Percentiles rank a stretch among this genome's conserved stretches.
Conservation (phyloP, 2,113 vertebrate species). For the Leucopsar rothschildi region DNA sequence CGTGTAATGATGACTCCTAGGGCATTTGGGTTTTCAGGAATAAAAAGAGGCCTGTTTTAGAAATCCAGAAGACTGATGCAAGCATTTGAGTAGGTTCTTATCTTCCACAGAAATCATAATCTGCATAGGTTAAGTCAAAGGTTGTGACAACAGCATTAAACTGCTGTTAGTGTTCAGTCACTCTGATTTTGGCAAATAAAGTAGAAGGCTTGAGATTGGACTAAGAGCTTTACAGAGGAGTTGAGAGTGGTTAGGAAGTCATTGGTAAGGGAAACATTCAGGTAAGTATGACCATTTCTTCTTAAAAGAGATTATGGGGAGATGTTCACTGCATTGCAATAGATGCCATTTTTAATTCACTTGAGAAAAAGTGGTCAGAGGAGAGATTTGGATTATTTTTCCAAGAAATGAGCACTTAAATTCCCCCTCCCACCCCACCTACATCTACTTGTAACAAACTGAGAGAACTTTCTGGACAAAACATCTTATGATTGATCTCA, state of each 20-base stretch:
- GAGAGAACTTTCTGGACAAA: constrained; percentile 54
- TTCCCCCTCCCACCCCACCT: not conserved
- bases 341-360: not conserved
- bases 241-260: not conserved
- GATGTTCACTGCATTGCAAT: not conserved
- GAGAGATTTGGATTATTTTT: not conserved
- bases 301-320: not conserved
- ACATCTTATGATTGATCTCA: constrained; percentile 2
- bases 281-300: constrained; percentile 49
- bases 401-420: not conserved
- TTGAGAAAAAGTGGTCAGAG: not conserved
- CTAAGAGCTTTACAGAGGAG: not conserved
- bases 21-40: not conserved
- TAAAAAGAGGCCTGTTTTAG: not conserved
- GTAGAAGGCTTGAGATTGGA: not conserved
- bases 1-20: not conserved
- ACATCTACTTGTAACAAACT: constrained; percentile 5
- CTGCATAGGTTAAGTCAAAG: not conserved
- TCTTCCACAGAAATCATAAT: not conserved
- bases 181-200: not conserved
- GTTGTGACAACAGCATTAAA: not conserved
- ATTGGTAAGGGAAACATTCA: not conserved
- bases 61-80: not conserved
- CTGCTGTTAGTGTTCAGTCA: not conserved
- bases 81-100: not conserved